These are phyloP conservation scores for Noctua pronuba DNA, from an alignment of 2,888 invertebrate species.

Conservation along the genomic window DNA sequence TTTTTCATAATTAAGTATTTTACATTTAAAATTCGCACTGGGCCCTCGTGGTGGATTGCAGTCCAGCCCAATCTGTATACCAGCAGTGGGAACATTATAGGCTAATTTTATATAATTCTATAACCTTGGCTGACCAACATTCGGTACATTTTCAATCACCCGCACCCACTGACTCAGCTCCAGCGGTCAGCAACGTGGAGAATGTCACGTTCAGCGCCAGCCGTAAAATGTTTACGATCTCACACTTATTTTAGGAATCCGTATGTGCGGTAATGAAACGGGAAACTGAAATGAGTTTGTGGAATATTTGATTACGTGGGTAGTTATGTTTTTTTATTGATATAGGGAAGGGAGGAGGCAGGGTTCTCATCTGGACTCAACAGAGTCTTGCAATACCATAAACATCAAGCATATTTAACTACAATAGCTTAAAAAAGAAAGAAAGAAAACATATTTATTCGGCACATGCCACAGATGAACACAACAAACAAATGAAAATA, in stretches of 20 bases:
- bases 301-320: conserved; percentile 32
- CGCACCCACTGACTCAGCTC: background rate
- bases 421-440: too few species aligned
- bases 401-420: background rate
- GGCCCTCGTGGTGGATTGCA: background rate
- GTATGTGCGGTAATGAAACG: conserved; percentile 44
- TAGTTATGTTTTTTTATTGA: background rate
- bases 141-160: conserved; percentile 28
- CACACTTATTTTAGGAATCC: conserved; percentile 42
- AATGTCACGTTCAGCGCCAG: conserved; percentile 50
- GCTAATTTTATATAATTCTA: background rate
- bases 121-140: background rate
- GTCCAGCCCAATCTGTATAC: background rate
- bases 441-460: too few species aligned
- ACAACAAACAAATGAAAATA: too few species aligned
- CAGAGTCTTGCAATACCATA: background rate
- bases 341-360: background rate
- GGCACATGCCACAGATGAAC: too few species aligned
- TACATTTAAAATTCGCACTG: background rate
- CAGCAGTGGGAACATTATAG: background rate
- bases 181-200: conserved; percentile 52
- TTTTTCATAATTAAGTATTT: too few species aligned
- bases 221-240: conserved; percentile 64
- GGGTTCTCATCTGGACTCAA: background rate
- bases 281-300: conserved; percentile 22